Evolutionary conservation across 1,140 invertebrate genomes (phyloP).

Genomic region (Aphelenchoides fujianensis): DNA sequence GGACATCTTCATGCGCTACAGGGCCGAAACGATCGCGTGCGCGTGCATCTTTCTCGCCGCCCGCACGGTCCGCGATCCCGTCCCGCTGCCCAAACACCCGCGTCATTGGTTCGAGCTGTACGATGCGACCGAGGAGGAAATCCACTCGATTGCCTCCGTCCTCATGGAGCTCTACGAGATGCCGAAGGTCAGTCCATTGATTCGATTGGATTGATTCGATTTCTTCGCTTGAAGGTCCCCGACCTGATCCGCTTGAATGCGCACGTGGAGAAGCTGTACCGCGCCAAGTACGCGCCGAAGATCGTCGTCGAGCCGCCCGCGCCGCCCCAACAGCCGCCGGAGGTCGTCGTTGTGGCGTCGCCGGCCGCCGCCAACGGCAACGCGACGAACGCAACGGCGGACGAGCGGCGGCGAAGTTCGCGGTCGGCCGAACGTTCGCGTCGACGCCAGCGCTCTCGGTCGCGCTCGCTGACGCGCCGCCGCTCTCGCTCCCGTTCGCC

Average conservation of each 20-base stretch:
- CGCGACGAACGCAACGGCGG: no score
- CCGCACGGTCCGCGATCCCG: conserved; percentile 48
- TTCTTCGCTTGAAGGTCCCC: neutral
- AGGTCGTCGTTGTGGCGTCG: no score
- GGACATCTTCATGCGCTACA: conserved; percentile 90
- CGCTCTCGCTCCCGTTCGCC: conserved; percentile 2
- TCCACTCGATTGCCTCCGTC: conserved; percentile 33
- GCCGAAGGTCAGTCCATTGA: conserved; percentile 34
- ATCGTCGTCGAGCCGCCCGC: neutral
- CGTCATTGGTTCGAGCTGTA: conserved; percentile 53
- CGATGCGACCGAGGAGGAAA: conserved; percentile 41
- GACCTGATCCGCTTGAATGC: neutral
- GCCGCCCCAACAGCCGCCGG: neutral
- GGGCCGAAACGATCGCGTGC: conserved; percentile 94
- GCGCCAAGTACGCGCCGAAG: conserved; percentile 7
- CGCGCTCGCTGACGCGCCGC: neutral
- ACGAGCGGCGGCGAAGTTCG: no score
- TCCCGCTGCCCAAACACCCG: conserved; percentile 46
- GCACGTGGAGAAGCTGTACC: conserved; percentile 7
- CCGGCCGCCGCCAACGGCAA: no score
- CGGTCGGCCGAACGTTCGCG: neutral
- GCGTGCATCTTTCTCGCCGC: conserved; percentile 84
- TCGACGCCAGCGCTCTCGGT: neutral
- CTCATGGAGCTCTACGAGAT: conserved; percentile 38
- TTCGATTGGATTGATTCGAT: conserved; percentile 20